Conservation (phyloP, 2,113 vertebrate genomes). For the Heloderma charlesbogerti region DNA sequence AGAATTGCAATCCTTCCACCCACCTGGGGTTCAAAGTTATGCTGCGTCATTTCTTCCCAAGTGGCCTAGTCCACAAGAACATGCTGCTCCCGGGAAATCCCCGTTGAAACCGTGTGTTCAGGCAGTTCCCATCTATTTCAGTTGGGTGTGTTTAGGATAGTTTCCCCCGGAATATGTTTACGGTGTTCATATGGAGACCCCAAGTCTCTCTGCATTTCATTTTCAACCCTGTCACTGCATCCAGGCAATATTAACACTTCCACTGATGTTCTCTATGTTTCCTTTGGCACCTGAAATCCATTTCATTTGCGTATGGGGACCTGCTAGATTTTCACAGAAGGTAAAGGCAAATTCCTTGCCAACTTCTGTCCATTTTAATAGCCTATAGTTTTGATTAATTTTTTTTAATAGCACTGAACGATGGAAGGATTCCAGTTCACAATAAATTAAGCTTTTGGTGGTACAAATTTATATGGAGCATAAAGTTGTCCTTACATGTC, state of each 20-base stretch:
- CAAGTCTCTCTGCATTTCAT: background rate
- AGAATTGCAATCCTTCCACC: too few species aligned
- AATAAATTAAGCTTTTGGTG: conserved; percentile 52
- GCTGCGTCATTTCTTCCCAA: background rate
- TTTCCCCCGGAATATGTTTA: background rate
- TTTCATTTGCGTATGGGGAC: conserved; percentile 60
- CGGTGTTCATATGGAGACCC: background rate
- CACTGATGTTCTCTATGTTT: background rate
- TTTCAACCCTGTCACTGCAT: background rate
- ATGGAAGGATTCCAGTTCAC: conserved; percentile 52
- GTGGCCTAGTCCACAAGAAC: too few species aligned
- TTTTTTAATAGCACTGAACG: conserved; percentile 69
- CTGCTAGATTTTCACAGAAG: conserved; percentile 48
- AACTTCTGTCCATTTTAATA: conserved; percentile 72
- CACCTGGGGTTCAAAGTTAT: background rate
- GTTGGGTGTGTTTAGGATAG: background rate
- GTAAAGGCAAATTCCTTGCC: conserved; percentile 66
- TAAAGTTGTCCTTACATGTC: conserved; percentile 56
- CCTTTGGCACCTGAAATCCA: conserved; percentile 56
- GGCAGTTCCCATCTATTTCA: background rate
- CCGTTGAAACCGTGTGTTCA: background rate
- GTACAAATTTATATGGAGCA: background rate
- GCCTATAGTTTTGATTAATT: conserved; percentile 79
- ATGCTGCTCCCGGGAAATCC: background rate
- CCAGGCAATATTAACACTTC: background rate